Evolutionary conservation across 2,888 invertebrate genomes (phyloP), one percentile per base, ranked within the genome.

Genomic region (Cetonia aurata): DNA sequence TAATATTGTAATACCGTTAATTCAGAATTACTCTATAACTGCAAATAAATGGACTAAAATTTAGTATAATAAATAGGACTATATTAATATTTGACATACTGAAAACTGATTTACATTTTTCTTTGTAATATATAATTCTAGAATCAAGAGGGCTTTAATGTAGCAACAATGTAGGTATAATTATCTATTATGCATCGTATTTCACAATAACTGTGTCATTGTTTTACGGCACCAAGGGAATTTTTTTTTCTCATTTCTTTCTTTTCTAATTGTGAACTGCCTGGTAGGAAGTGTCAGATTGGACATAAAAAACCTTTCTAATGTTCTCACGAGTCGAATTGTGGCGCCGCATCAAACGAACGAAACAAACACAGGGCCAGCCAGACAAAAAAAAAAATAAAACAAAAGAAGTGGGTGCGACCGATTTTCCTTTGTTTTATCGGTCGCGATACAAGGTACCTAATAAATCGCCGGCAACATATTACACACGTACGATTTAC

Each of bases 351-450:
- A 17, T 37, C 50, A 65, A 50, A 65, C 41, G 46, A 44, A 46
- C 44, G 46, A 60, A 48, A 13, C 25, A 52, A 52, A 52, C 2
- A 25, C 52, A 19, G n/a, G 10, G 1, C 10, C 19, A 10, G 55
- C 15, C 33, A 33, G 55, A 9, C 57, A n/a, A 25, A 65, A 65
- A 52, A 65, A 65, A 52, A 65, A 60, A 31, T 13, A 46, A 60
- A 17, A 65, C 62, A 65, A 65, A 65, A 65, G 62, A 65, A 65
- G 52, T 65, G 62, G 62, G 62, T 37, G 62, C 62, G 62, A 50
- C 62, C 50, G 50, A 65, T 65, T 65, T 52, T 65, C 62, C 50
- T 65, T 65, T 65, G 62, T 65, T 65, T 65, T 50, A 65, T 65
- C 50, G 62, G 50, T 37, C 33, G n/a, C 50, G 37, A n/a, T 65